phyloP scores from a whole-genome alignment of 2,113 vertebrate species.

The Peromyscus polionotus region DNA sequence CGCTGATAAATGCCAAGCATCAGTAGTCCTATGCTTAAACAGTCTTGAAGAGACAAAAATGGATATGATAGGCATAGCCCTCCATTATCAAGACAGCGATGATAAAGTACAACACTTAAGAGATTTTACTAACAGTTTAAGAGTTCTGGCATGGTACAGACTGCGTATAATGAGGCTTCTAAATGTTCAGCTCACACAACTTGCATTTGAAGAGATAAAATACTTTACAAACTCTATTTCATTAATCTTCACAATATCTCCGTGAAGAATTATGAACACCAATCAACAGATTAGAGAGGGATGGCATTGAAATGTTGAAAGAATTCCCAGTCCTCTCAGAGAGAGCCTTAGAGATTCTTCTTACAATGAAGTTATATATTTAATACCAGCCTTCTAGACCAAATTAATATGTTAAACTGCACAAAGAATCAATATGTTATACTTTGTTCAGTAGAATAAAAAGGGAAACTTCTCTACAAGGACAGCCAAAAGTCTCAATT shows the following conservation, averaged over 20 bases:
- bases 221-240: conserved; percentile 77
- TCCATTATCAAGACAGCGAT: conserved; percentile 79
- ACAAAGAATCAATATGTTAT: neutral
- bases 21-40: conserved; percentile 73
- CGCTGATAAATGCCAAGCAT: conserved; percentile 75
- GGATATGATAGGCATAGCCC: conserved; percentile 66
- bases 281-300: conserved; percentile 76
- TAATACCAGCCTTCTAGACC: neutral
- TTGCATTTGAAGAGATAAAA: conserved; percentile 77
- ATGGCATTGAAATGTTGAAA: conserved; percentile 64
- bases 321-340: conserved; percentile 53
- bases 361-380: conserved; percentile 23
- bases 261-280: conserved; percentile 82
- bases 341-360: neutral
- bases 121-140: conserved; percentile 83
- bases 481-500: neutral
- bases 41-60: conserved; percentile 70
- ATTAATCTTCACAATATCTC: conserved; percentile 82
- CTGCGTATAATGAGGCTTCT: conserved; percentile 80
- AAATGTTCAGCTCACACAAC: conserved; percentile 76
- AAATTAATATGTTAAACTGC: conserved; percentile 26
- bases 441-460: neutral
- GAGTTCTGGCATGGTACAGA: conserved; percentile 72
- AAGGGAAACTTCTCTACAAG: neutral
- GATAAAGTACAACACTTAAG: conserved; percentile 81